Evolutionary conservation across 2,113 vertebrate genomes (phyloP).

Genomic region (Benitochromis conjunctus): DNA sequence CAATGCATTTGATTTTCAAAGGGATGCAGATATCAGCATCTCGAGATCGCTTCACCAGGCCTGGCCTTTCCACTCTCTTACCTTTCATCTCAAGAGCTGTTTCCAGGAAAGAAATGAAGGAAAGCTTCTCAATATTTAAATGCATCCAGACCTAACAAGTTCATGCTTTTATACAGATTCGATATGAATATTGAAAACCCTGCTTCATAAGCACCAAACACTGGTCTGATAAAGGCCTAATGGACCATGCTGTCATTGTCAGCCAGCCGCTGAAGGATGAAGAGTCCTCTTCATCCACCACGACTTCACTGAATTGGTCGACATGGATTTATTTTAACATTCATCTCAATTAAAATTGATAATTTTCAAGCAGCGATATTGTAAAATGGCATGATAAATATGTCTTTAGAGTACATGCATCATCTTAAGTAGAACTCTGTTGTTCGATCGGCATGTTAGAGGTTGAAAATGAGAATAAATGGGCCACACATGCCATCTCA

Average conservation of each 20-base stretch:
- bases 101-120: constrained; percentile 61
- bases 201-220: constrained; percentile 35
- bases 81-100: constrained; percentile 74
- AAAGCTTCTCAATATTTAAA: constrained; percentile 71
- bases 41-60: constrained; percentile 66
- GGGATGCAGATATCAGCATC: constrained; percentile 70
- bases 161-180: constrained; percentile 58
- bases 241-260: constrained; percentile 22
- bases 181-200: constrained; percentile 67
- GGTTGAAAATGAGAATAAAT: neutral
- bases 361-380: neutral
- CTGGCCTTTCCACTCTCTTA: constrained; percentile 54
- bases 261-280: constrained; percentile 7
- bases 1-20: constrained; percentile 74
- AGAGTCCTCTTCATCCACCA: constrained; percentile 9
- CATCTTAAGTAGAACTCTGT: neutral
- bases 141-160: constrained; percentile 55
- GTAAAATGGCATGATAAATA: neutral
- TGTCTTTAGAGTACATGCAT: neutral
- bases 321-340: neutral
- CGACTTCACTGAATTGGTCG: neutral
- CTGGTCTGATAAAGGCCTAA: constrained; percentile 31
- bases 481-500: neutral
- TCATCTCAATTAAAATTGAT: neutral
- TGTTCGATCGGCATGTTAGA: neutral